These are phyloP conservation scores for Myiozetetes cayanensis DNA, from an alignment of 2,113 vertebrate species.

Conservation along the genomic window DNA sequence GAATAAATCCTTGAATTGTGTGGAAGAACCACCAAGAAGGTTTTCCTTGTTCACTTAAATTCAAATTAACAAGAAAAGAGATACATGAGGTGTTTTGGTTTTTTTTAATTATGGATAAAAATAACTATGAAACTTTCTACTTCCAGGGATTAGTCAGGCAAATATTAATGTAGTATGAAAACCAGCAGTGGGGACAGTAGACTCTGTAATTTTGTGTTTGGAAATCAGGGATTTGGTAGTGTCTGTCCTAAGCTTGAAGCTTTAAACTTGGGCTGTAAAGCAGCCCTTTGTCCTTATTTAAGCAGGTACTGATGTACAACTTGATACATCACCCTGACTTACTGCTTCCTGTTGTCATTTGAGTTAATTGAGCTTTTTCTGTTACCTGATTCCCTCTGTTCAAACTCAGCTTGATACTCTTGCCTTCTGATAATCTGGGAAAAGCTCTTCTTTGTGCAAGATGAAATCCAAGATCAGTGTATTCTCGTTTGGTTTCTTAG, in stretches of 20 bases:
- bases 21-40: neutral
- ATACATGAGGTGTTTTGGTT: neutral
- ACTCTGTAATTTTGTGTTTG: neutral
- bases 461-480: neutral
- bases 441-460: neutral
- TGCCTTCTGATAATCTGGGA: neutral
- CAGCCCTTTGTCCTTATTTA: neutral
- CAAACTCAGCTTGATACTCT: neutral
- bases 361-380: neutral
- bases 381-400: neutral
- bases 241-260: neutral
- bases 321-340: neutral
- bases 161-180: neutral
- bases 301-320: rapidly evolving
- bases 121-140: neutral
- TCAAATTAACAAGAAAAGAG: neutral
- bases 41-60: neutral
- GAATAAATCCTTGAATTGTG: neutral
- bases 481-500: neutral
- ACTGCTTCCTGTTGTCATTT: neutral
- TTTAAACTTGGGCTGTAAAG: neutral
- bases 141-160: neutral
- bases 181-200: neutral
- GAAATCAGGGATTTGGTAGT: neutral
- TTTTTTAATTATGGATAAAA: neutral